Base-by-base conservation (phyloP, 2,113 vertebrate species). In the Myotis brandtii region DNA sequence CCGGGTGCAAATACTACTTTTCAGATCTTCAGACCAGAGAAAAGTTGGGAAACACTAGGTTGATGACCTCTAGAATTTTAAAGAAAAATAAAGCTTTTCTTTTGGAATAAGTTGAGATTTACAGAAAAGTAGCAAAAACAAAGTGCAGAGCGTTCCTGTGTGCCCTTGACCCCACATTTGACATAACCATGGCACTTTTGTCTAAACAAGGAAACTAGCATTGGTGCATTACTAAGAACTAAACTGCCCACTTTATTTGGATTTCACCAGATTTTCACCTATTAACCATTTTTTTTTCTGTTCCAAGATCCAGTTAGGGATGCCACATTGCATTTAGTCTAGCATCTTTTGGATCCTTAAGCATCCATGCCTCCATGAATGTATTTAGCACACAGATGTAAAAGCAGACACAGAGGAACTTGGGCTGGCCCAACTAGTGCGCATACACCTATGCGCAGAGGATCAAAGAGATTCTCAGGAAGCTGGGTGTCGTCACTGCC, bases 401-500 rank as follows among this genome's bases (percentile, higher is more conserved):
- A 56, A 86, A 66, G 17, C 66, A 73, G 92, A n/a, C 37, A 64
- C 6, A 3, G 37, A 72, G 21, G 48, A 27, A 62, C 59, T 62
- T 62, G 59, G 25, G 59, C 59, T 62, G 59, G 72, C n/a, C 32
- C 73, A 77, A 37, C 7, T 46, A 50, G 75, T 80, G n/a, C 62
- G 17, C 46, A 48, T 23, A 27, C 23, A 23, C 40, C 1, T 12
- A 32, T 25, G 54, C 59, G 37, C 48, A 82, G 48, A 73, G 5
- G 56, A 86, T 89, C 50, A 92, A 80, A 93, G 84, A 79, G 72
- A 73, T 79, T 50, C 81, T 87, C 43, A 34, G 80, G 77, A 95
- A 93, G 56, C 32, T 23, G 54, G 37, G 40, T 48, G 69, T 59
- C 80, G 2, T 97, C 88, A 92, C 91, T 97, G 95, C 91, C 46